Conservation (phyloP, 2,888 invertebrate species). For the Pachymerium ferrugineum region DNA sequence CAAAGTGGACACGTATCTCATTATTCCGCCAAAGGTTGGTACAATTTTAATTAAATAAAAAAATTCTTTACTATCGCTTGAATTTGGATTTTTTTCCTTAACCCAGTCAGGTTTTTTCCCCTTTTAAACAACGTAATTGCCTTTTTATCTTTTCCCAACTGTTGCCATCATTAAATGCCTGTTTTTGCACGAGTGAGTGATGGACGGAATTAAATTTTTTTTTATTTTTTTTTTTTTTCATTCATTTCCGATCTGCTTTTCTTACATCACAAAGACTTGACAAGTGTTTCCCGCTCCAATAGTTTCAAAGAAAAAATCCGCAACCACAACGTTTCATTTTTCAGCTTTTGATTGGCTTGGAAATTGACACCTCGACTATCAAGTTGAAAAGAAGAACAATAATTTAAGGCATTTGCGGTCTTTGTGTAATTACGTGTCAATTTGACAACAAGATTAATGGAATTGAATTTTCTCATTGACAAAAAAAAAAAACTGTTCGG, state of each 20-base stretch:
- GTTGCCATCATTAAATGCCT: background rate
- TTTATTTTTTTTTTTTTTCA: background rate
- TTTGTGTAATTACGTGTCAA: background rate
- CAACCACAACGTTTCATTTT: conserved; percentile 4
- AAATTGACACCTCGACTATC: background rate
- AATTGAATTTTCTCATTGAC: background rate
- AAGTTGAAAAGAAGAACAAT: background rate
- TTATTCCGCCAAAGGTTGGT: conserved; percentile 61
- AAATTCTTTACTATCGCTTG: too few species aligned
- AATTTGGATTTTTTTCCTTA: too few species aligned
- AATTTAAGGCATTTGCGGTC: background rate
- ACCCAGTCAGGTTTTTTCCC: background rate
- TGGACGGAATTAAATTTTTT: conserved; percentile 17
- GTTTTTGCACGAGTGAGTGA: background rate
- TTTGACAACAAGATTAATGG: background rate
- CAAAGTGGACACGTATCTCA: conserved; percentile 80
- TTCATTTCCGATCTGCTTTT: conserved; percentile 14
- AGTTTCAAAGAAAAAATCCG: background rate
- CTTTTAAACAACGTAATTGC: background rate
- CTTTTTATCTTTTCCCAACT: background rate
- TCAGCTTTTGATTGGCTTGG: conserved; percentile 14
- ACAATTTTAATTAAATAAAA: background rate
- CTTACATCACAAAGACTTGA: background rate
- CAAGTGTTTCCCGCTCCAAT: background rate
- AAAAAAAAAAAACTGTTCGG: background rate